phyloP scores from a whole-genome alignment of 2,797 vertebrate genomes.

The Chelmon rostratus region DNA sequence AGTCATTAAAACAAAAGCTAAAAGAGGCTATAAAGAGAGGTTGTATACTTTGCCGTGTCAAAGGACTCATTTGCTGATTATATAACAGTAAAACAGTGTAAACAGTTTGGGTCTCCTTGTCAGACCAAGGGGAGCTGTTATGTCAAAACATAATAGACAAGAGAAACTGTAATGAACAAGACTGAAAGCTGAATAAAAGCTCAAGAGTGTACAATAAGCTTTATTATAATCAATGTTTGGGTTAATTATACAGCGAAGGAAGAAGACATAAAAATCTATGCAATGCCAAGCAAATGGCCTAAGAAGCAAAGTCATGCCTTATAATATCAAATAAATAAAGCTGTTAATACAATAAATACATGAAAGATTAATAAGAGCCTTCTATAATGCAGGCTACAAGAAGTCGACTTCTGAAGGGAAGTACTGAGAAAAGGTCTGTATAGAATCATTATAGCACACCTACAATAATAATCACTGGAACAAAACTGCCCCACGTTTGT shows the following conservation, averaged over 20 bases:
- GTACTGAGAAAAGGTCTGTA: constrained; percentile 89
- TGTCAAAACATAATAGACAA: not conserved
- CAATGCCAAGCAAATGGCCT: constrained; percentile 54
- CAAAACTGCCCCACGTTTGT: constrained; percentile 87
- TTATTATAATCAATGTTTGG: constrained; percentile 73
- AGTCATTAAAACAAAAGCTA: not conserved
- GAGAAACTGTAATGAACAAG: not conserved
- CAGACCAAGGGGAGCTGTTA: not conserved
- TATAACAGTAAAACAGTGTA: no score
- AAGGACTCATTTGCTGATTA: not conserved
- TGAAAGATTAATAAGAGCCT: constrained; percentile 90
- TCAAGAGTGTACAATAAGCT: constrained; percentile 49
- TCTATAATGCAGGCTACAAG: constrained; percentile 94
- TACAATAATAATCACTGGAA: constrained; percentile 83
- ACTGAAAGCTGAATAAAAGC: constrained; percentile 13
- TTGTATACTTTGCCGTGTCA: not conserved
- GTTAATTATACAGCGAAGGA: constrained; percentile 75
- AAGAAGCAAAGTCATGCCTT: constrained; percentile 65
- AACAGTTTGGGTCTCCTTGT: not conserved
- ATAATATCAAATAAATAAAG: constrained; percentile 84
- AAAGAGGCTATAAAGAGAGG: not conserved
- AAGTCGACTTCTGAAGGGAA: constrained; percentile 91
- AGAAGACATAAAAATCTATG: constrained; percentile 69
- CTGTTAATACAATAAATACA: constrained; percentile 93
- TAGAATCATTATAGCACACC: constrained; percentile 83